phyloP scores from a whole-genome alignment of 2,888 invertebrate genomes.

The Furcula furcula region DNA sequence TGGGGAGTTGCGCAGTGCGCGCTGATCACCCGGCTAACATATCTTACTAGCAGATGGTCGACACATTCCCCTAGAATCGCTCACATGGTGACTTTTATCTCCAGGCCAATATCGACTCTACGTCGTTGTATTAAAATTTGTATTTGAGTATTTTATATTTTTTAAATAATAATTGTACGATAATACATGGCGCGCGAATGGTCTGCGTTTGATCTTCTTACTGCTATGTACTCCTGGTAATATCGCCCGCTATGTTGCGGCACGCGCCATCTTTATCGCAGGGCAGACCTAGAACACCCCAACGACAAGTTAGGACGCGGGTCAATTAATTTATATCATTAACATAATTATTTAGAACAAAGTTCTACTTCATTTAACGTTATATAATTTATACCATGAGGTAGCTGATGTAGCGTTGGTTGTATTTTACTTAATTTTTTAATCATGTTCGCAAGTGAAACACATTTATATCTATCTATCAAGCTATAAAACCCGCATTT shows the following conservation, averaged over 20 bases:
- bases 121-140: background rate
- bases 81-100: constrained; percentile 18
- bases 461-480: no score
- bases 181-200: constrained; percentile 25
- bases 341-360: no score
- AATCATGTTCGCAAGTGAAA: no score
- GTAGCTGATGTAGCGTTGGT: no score
- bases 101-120: constrained; percentile 30
- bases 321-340: no score
- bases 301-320: no score
- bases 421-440: no score
- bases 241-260: constrained; percentile 69
- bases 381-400: no score
- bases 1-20: constrained; percentile 81
- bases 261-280: constrained; percentile 71
- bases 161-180: constrained; percentile 19
- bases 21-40: constrained; percentile 71
- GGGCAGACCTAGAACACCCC: background rate
- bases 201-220: constrained; percentile 20
- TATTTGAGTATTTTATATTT: constrained; percentile 5
- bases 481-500: no score
- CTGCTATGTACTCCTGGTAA: constrained; percentile 56
- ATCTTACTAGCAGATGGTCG: constrained; percentile 36
- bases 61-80: constrained; percentile 49
- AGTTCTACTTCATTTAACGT: no score